Conservation (phyloP, 2,888 invertebrate genomes). For the Mamestra brassicae region DNA sequence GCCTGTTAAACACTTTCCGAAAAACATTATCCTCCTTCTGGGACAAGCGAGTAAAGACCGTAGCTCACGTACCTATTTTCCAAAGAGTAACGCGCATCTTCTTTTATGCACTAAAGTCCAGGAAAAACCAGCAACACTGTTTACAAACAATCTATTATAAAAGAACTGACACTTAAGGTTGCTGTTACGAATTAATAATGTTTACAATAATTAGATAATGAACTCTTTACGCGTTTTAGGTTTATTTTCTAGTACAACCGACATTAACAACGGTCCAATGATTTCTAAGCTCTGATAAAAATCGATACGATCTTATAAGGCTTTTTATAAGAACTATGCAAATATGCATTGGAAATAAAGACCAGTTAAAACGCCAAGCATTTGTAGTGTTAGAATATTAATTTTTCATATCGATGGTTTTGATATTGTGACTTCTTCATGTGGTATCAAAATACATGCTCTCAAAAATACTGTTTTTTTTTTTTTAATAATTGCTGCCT, state of each 20-base stretch:
- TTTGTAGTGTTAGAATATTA: not conserved
- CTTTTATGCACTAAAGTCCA: not conserved
- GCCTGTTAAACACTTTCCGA: too few species aligned
- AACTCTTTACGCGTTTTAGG: constrained; percentile 19
- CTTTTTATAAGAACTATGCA: constrained; percentile 46
- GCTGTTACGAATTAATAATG: constrained; percentile 36
- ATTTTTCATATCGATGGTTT: not conserved
- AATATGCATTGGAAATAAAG: constrained; percentile 32
- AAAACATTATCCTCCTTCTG: not conserved
- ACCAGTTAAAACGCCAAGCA: constrained; percentile 15
- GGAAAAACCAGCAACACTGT: constrained; percentile 8
- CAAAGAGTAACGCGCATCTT: not conserved
- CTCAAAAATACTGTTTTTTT: not conserved
- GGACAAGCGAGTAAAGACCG: not conserved
- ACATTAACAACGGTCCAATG: constrained; percentile 21
- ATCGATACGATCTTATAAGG: constrained; percentile 37
- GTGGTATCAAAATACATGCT: not conserved
- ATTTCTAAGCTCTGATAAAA: constrained; percentile 47
- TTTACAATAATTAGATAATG: constrained; percentile 65
- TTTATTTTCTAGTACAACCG: constrained; percentile 21
- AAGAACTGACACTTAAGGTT: constrained; percentile 44
- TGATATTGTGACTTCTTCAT: not conserved
- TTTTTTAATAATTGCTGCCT: not conserved
- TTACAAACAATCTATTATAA: constrained; percentile 33
- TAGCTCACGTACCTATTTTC: not conserved